Conservation (phyloP, 2,888 invertebrate genomes). For the Malachius bipustulatus region DNA sequence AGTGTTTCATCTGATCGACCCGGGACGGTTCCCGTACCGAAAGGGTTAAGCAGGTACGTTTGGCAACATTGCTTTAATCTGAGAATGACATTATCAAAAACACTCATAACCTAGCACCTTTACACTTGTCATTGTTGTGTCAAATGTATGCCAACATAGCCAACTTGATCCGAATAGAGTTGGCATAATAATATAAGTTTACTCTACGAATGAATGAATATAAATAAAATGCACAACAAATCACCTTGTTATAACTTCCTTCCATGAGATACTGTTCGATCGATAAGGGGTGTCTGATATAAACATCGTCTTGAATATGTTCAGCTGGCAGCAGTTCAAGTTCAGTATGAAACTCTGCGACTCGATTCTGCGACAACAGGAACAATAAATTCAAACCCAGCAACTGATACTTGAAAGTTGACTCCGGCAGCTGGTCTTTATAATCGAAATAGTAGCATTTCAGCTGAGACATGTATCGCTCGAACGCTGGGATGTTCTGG, state of each 20-base stretch:
- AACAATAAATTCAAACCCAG: slow-evolving; percentile 89
- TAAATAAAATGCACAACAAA: slow-evolving; percentile 8
- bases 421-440: slow-evolving; percentile 74
- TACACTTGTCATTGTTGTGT: too few relatives aligned
- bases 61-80: too few relatives aligned
- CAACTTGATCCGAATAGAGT: too few relatives aligned
- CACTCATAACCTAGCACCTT: too few relatives aligned
- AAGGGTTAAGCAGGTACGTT: too few relatives aligned
- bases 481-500: slow-evolving; percentile 90
- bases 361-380: slow-evolving; percentile 86
- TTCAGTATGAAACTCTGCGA: slow-evolving; percentile 98
- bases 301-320: slow-evolving; percentile 84
- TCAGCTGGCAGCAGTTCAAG: slow-evolving; percentile 85
- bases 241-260: slow-evolving; percentile 93
- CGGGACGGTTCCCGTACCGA: too few relatives aligned
- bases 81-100: too few relatives aligned
- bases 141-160: too few relatives aligned
- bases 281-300: slow-evolving; percentile 87
- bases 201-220: background rate
- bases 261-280: slow-evolving; percentile 99
- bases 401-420: slow-evolving; percentile 87
- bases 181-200: too few relatives aligned
- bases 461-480: slow-evolving; percentile 93
- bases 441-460: slow-evolving; percentile 94
- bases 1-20: too few relatives aligned